Evolutionary conservation across 2,113 vertebrate species (phyloP).

Genomic region (Grammomys dolichurus): DNA sequence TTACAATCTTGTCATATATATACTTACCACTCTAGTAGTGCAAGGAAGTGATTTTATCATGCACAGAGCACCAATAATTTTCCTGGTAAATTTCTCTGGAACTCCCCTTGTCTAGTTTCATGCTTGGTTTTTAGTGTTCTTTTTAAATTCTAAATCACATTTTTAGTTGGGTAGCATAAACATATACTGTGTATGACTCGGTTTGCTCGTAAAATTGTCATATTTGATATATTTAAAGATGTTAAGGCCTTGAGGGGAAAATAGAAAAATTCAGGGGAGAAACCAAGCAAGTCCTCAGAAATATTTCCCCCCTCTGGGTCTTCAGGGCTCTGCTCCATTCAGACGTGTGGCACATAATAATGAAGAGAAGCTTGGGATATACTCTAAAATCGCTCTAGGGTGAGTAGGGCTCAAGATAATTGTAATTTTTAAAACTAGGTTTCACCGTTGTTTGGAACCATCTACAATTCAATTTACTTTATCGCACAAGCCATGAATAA

Average conservation of each 20-base stretch:
- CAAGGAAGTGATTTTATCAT: slow-evolving; percentile 56
- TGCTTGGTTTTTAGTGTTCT: slow-evolving; percentile 11
- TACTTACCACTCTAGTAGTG: background rate
- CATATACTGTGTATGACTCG: slow-evolving; percentile 66
- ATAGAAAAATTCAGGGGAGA: slow-evolving; percentile 66
- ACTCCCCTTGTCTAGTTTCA: slow-evolving; percentile 7
- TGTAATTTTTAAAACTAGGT: slow-evolving; percentile 86
- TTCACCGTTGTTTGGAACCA: slow-evolving; percentile 95
- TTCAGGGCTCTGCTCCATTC: slow-evolving; percentile 70
- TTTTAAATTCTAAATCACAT: slow-evolving; percentile 71
- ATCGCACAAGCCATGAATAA: slow-evolving; percentile 92
- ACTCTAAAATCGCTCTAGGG: slow-evolving; percentile 70
- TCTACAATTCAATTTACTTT: slow-evolving; percentile 95
- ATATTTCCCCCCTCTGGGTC: slow-evolving; percentile 26
- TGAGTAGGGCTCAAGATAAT: slow-evolving; percentile 69
- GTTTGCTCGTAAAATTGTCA: slow-evolving; percentile 75
- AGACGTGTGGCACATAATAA: slow-evolving; percentile 66
- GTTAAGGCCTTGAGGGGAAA: slow-evolving; percentile 60
- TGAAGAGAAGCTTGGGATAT: slow-evolving; percentile 65
- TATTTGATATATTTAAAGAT: slow-evolving; percentile 78
- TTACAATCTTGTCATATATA: slow-evolving; percentile 34
- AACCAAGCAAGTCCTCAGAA: slow-evolving; percentile 72
- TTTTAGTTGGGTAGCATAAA: slow-evolving; percentile 63
- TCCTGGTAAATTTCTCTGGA: slow-evolving; percentile 57
- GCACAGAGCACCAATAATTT: slow-evolving; percentile 51